phyloP scores from a whole-genome alignment of 2,113 vertebrate species.

The Zeus faber region DNA sequence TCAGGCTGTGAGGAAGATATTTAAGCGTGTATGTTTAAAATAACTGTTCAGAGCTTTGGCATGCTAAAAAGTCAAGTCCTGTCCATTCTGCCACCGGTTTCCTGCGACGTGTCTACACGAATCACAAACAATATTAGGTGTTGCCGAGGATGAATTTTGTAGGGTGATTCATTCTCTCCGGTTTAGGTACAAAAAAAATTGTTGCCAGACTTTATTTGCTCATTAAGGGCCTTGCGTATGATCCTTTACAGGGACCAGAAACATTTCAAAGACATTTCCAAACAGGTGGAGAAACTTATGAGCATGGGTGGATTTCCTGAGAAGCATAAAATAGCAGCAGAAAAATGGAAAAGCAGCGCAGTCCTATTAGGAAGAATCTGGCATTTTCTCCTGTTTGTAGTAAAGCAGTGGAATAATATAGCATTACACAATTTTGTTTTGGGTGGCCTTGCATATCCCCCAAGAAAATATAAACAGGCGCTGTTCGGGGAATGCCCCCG shows the following conservation, averaged over 20 bases:
- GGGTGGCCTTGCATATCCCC: constrained; percentile 68
- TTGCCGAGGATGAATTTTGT: constrained; percentile 54
- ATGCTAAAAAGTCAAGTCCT: constrained; percentile 38
- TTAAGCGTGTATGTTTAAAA: no score
- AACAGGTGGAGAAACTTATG: constrained; percentile 77
- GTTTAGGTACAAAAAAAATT: constrained; percentile 29
- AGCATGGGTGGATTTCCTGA: constrained; percentile 66
- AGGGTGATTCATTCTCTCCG: constrained; percentile 64
- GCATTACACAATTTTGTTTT: constrained; percentile 71
- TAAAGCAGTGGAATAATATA: constrained; percentile 70
- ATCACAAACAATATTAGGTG: constrained; percentile 64
- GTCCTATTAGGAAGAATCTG: constrained; percentile 49
- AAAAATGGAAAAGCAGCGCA: constrained; percentile 58
- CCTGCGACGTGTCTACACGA: constrained; percentile 49
- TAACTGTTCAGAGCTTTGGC: constrained; percentile 35
- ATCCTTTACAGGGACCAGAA: constrained; percentile 63
- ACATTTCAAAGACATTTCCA: constrained; percentile 66
- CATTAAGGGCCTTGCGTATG: constrained; percentile 53
- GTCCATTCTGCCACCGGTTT: constrained; percentile 40
- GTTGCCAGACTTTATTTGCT: constrained; percentile 59
- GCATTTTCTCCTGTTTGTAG: constrained; percentile 59
- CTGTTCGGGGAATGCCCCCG: constrained; percentile 58
- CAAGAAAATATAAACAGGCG: constrained; percentile 62
- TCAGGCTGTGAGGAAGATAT: no score
- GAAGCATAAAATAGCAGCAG: constrained; percentile 63